These are phyloP conservation scores for Theristus sp. DNA, from an alignment of 2,888 invertebrate genomes.

Conservation along the genomic window DNA sequence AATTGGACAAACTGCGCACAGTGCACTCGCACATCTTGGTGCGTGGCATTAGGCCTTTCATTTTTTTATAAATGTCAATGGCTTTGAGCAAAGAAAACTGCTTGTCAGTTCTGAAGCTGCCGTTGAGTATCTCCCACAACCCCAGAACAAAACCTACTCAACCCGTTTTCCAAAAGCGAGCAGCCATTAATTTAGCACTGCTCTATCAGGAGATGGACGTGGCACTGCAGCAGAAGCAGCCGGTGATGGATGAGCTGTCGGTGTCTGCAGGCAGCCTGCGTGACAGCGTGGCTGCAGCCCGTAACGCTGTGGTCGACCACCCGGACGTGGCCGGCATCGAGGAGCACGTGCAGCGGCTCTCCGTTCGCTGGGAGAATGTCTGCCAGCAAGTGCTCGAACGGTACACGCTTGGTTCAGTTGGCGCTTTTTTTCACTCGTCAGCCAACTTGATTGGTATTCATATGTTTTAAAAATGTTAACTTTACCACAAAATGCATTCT, in stretches of 20 bases:
- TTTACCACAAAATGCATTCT: too few species aligned
- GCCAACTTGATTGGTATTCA: background rate
- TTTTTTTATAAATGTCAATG: background rate
- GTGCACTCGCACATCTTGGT: constrained; percentile 22
- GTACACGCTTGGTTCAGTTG: constrained; percentile 36
- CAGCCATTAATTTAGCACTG: too few species aligned
- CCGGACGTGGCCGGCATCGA: constrained; percentile 77
- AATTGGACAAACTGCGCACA: constrained; percentile 57
- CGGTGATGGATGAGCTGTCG: constrained; percentile 70
- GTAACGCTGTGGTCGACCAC: constrained; percentile 53
- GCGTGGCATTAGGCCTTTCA: background rate
- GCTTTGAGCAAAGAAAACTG: too few species aligned
- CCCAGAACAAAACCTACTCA: too few species aligned
- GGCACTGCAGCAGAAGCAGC: constrained; percentile 68
- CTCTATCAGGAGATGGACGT: constrained; percentile 51
- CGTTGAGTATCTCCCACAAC: too few species aligned
- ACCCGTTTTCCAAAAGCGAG: too few species aligned
- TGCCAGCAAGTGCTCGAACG: constrained; percentile 69
- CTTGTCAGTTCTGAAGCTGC: too few species aligned
- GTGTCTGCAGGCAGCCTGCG: constrained; percentile 73
- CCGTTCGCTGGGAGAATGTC: constrained; percentile 74
- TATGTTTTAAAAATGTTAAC: too few species aligned
- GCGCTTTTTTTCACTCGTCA: background rate
- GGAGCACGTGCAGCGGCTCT: constrained; percentile 69
- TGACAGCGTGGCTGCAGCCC: constrained; percentile 68